Conservation (phyloP, 2,113 vertebrate genomes). For the Anolis sagrei region DNA sequence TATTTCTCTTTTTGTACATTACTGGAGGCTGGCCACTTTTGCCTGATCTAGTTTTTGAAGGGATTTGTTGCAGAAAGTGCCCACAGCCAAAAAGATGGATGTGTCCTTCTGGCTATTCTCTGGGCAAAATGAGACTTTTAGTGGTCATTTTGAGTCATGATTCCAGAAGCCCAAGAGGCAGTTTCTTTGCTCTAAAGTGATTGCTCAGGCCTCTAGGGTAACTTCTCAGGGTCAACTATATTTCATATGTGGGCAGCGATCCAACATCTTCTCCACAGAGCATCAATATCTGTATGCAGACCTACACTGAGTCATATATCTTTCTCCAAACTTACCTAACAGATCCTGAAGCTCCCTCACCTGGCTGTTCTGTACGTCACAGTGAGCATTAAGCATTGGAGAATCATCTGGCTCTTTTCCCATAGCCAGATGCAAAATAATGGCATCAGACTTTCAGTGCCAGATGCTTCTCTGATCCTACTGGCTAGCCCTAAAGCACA, state of each 20-base stretch:
- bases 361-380: no score
- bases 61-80: not conserved
- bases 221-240: not conserved
- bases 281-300: no score
- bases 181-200: not conserved
- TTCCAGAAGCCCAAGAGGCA: not conserved
- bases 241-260: not conserved
- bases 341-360: no score
- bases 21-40: not conserved
- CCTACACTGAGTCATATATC: no score
- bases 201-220: not conserved
- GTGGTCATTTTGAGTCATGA: not conserved
- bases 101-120: not conserved
- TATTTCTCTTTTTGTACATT: not conserved
- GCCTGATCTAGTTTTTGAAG: accelerated
- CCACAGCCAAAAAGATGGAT: not conserved
- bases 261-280: no score
- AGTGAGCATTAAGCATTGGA: no score
- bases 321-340: no score
- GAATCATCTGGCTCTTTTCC: no score
- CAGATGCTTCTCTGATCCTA: no score
- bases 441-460: no score
- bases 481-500: no score
- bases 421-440: no score
- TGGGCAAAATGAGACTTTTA: not conserved